phyloP scores from a whole-genome alignment of 2,113 vertebrate genomes.

The Pao palembangensis region DNA sequence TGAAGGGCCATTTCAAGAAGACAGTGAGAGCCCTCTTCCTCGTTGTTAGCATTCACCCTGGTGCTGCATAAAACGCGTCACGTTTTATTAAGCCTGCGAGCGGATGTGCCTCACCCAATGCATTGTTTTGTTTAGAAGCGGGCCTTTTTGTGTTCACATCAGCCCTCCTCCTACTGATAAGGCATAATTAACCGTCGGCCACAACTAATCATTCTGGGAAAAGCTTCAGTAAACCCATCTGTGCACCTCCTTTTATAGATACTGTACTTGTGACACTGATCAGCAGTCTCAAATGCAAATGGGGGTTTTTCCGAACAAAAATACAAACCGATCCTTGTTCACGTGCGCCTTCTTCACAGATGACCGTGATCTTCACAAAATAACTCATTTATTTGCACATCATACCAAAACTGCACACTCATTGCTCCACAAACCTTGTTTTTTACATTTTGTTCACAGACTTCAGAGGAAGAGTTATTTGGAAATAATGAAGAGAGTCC shows the following conservation, averaged over 20 bases:
- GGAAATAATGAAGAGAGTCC: constrained; percentile 89
- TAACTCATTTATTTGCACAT: no score
- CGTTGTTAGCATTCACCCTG: constrained; percentile 8
- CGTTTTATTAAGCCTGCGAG: constrained; percentile 6
- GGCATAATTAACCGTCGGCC: constrained; percentile 25
- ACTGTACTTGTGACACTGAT: neutral
- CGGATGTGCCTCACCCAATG: neutral
- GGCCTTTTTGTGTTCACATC: constrained; percentile 15
- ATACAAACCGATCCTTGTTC: no score
- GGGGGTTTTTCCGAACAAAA: no score
- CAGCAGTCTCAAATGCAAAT: constrained; percentile 24
- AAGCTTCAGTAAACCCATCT: constrained; percentile 1
- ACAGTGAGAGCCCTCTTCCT: constrained; percentile 1
- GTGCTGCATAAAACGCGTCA: constrained; percentile 1
- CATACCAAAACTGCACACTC: no score
- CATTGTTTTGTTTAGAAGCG: constrained; percentile 2
- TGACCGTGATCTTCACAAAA: no score
- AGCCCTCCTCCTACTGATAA: neutral
- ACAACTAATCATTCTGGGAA: neutral
- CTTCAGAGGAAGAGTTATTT: constrained; percentile 91
- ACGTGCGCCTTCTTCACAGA: no score
- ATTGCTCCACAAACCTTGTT: neutral
- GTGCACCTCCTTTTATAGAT: constrained; percentile 1
- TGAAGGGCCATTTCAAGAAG: neutral
- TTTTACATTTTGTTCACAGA: constrained; percentile 69